These are phyloP conservation scores for Drosophila quinaria DNA, from an alignment of 2,888 invertebrate genomes.

Conservation along the genomic window DNA sequence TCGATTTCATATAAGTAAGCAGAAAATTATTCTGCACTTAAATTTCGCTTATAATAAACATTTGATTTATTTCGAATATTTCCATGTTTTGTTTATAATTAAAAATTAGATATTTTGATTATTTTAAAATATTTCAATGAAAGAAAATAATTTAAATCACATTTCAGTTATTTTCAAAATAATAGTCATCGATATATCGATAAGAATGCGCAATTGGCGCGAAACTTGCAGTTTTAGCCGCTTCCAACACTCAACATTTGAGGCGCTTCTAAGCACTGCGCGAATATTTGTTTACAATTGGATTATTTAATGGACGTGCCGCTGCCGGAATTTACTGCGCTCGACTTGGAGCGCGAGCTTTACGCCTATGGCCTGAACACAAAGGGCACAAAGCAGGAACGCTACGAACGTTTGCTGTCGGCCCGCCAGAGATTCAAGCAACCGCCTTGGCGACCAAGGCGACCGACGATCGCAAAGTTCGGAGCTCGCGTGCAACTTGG, in stretches of 20 bases:
- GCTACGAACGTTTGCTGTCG: slow-evolving; percentile 31
- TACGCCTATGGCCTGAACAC: slow-evolving; percentile 18
- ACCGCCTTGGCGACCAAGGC: background rate
- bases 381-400: slow-evolving; percentile 41
- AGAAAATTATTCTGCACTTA: too few relatives aligned
- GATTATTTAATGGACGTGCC: slow-evolving; percentile 46
- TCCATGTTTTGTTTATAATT: too few relatives aligned
- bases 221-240: background rate
- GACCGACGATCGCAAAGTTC: slow-evolving; percentile 17
- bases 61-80: too few relatives aligned
- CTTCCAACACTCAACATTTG: slow-evolving; percentile 1
- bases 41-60: too few relatives aligned
- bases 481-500: slow-evolving; percentile 41
- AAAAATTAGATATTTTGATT: too few relatives aligned
- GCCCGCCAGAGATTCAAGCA: slow-evolving; percentile 6
- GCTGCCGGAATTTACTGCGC: slow-evolving; percentile 33
- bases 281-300: slow-evolving; percentile 41
- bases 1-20: too few relatives aligned
- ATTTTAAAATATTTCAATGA: too few relatives aligned
- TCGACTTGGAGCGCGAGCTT: slow-evolving; percentile 51
- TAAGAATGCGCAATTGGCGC: slow-evolving; percentile 3
- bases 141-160: background rate
- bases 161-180: background rate
- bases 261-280: background rate
- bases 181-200: slow-evolving; percentile 42